Percentiles rank a stretch among this genome's conserved stretches.
Evolutionary conservation across 2,797 vertebrate genomes (phyloP).

Genomic region (Pipistrellus nathusii): DNA sequence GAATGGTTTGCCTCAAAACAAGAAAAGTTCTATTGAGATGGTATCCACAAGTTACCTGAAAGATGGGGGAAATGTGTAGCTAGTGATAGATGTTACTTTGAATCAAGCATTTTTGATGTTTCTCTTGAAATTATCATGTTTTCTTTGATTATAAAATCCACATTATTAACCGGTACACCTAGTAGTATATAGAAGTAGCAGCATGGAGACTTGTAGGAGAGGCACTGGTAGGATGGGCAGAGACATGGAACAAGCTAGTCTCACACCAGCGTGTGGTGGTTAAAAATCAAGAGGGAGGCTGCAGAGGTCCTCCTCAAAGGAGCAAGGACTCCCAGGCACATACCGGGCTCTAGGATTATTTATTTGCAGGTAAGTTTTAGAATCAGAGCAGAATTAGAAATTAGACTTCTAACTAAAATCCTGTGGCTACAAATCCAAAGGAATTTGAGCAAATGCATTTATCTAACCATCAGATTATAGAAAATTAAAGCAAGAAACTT

Average conservation of each 20-base stretch:
- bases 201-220: not conserved
- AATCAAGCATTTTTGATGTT: too few relatives aligned
- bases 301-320: not conserved
- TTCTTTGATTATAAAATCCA: too few relatives aligned
- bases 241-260: not conserved
- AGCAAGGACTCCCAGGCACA: not conserved
- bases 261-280: not conserved
- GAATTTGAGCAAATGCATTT: not conserved
- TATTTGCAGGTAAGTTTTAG: not conserved
- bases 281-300: not conserved
- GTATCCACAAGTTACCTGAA: too few relatives aligned
- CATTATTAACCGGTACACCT: too few relatives aligned
- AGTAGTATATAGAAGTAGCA: not conserved
- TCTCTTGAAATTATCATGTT: too few relatives aligned
- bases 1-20: too few relatives aligned
- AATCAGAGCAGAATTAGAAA: not conserved
- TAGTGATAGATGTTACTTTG: too few relatives aligned
- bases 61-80: too few relatives aligned
- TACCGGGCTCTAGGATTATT: not conserved
- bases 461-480: not conserved
- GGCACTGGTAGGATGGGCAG: not conserved
- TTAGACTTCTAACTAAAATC: not conserved
- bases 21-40: too few relatives aligned
- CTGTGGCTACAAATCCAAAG: not conserved
- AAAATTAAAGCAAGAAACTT: not conserved